Base-by-base conservation (phyloP, 2,888 invertebrate species). In the Xanthorhoe spadicearia region DNA sequence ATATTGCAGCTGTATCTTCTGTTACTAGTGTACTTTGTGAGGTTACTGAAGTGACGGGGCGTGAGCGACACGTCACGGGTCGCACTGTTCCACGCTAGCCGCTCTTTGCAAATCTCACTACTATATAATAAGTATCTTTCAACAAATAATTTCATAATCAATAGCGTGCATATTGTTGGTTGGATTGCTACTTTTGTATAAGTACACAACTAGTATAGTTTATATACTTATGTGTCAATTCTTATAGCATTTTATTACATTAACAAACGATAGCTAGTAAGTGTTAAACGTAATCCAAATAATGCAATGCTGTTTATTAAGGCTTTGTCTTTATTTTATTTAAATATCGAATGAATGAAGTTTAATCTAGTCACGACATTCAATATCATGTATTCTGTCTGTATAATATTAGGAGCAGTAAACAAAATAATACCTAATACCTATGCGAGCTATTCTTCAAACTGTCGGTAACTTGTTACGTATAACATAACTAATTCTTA, bases 171-270 rank as follows among this genome's bases (percentile, higher is more conserved):
- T 92, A 90, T 85, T 90, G 89, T 92, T 92, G 85, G 86, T 88
- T 89, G 88, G 85, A 92, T 92, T 90, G 92, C 92, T 88, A 89
- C 89, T 92, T 91, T 91, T 92, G 88, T 93, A 92, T 91, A 91
- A 85, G 87, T 90, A 92, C 93, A 93, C 92, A 88, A 92, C 87
- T 93, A 93, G 93, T 92, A 93, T 93, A 93, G 93, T 93, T 91
- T 91, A 93, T 93, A 93, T 93, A 93, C 93, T 93, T 93, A 93
- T 93, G 93, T 93, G 93, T 93, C 93, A 93, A 93, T 93, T 93
- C 93, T 90, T 88, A 92, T 93, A 93, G 93, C 90, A 82, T 93
- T 93, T 93, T 93, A 93, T 90, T 92, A 92, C 92, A 89, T 88
- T 87, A 92, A 92, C 91, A 87, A 86, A 89, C 78, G 85, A 88